Evolutionary conservation across 2,888 invertebrate genomes (phyloP).

Genomic region (Dolichomitus sp.): DNA sequence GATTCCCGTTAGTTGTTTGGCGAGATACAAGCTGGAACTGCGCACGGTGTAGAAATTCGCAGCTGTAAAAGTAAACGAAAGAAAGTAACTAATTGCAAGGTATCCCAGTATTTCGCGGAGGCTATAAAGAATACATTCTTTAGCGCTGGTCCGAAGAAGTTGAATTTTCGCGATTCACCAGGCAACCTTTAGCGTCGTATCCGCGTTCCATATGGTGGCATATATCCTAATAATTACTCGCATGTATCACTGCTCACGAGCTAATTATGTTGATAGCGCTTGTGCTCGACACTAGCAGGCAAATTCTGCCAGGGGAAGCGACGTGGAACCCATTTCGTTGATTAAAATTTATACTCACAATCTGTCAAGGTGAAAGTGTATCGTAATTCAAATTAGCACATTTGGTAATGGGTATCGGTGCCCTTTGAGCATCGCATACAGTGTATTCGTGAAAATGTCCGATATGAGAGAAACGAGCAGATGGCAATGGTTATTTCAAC

Average conservation of each 20-base stretch:
- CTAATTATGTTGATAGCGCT: constrained; percentile 80
- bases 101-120: constrained; percentile 11
- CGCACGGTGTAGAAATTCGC: constrained; percentile 1
- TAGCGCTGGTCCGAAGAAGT: constrained; percentile 4
- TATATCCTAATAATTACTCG: constrained; percentile 80
- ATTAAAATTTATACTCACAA: constrained; percentile 80
- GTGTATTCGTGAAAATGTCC: constrained; percentile 1
- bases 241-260: constrained; percentile 79
- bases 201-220: constrained; percentile 71
- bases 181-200: constrained; percentile 57
- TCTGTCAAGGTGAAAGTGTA: constrained; percentile 70
- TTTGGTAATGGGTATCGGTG: constrained; percentile 68
- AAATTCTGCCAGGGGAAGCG: constrained; percentile 66
- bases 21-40: background rate
- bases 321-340: constrained; percentile 75
- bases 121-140: constrained; percentile 59
- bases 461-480: background rate
- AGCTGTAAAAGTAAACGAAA: background rate
- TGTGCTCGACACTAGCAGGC: constrained; percentile 76
- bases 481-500: constrained; percentile 12
- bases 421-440: constrained; percentile 47
- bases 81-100: constrained; percentile 43
- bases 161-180: constrained; percentile 28
- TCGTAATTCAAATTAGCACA: constrained; percentile 79
- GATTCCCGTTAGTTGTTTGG: background rate